Base-by-base conservation (phyloP, 1,140 invertebrate species). In the Polypedilum vanderplanki region DNA sequence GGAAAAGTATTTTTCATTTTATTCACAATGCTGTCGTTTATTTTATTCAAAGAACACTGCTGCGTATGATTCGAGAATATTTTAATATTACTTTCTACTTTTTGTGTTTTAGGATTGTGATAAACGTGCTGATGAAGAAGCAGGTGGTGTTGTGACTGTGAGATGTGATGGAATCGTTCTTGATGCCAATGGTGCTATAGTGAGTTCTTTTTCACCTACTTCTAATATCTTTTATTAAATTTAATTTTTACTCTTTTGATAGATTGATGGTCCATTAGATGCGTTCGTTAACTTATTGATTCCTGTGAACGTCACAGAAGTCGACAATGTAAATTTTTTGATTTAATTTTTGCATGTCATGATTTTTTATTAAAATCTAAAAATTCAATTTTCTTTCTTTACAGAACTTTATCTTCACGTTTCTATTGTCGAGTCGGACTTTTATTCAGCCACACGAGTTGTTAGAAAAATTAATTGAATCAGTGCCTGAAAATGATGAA, bases 341-440 rank as follows among this genome's bases (percentile, higher is more conserved):
- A 22, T 22, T 18, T 20, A 1, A 20, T 20, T 70, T 57, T 1
- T 57, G 18, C 17, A 70, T 70, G n/a, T 57, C n/a, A 57, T 15
- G n/a, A 57, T 57, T 57, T 57, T 15, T 12, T 57, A 57, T 15
- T 57, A 57, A 57, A n/a, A 0, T 15, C n/a, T n/a, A 4, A 46
- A 12, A 46, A 12, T 57, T 15, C n/a, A 57, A 57, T 57, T 57
- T 57, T 57, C 46, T 57, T 15, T n/a, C 3, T 46, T 46, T 75
- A 22, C 77, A 82, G 81, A 79, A 82, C 77, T 82, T 81, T 79
- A 76, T 81, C 75, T 81, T 80, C 77, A 80, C 81, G 77, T 82
- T 82, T 78, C 77, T 82, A 79, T 77, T 82, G 77, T 81, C 79
- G 41, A 81, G 80, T 79, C 80, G 81, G 77, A 77, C 82, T 76